Conservation (phyloP, 2,797 vertebrate genomes). For the Rhadinocentrus ornatus region DNA sequence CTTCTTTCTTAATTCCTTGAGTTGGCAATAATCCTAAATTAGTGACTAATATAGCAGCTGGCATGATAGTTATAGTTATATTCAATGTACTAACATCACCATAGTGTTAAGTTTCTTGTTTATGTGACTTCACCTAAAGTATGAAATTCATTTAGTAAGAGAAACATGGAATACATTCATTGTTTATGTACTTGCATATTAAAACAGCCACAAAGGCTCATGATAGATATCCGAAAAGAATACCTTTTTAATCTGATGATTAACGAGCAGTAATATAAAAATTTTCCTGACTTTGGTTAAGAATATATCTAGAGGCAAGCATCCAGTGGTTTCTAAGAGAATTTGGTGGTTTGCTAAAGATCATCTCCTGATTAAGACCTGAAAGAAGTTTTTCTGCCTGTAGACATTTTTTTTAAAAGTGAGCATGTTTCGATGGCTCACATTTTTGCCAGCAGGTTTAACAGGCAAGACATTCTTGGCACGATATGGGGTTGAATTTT, state of each 20-base stretch:
- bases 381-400: slow-evolving; percentile 12
- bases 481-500: slow-evolving; percentile 48
- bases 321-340: slow-evolving; percentile 12
- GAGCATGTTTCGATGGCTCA: neutral
- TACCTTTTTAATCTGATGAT: no score
- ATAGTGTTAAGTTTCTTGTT: no score
- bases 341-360: slow-evolving; percentile 4
- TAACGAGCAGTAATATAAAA: neutral
- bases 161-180: neutral
- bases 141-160: no score
- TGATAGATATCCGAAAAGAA: neutral
- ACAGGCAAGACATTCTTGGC: slow-evolving; percentile 49
- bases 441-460: slow-evolving; percentile 22
- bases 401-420: neutral
- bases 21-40: no score
- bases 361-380: neutral
- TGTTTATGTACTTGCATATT: neutral
- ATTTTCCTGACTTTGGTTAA: no score
- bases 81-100: no score
- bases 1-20: no score
- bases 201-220: neutral
- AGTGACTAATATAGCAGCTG: no score
- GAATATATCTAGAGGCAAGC: neutral
- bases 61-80: no score
- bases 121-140: no score